phyloP scores from a whole-genome alignment of 2,888 invertebrate species.

The Augiades crinisus region DNA sequence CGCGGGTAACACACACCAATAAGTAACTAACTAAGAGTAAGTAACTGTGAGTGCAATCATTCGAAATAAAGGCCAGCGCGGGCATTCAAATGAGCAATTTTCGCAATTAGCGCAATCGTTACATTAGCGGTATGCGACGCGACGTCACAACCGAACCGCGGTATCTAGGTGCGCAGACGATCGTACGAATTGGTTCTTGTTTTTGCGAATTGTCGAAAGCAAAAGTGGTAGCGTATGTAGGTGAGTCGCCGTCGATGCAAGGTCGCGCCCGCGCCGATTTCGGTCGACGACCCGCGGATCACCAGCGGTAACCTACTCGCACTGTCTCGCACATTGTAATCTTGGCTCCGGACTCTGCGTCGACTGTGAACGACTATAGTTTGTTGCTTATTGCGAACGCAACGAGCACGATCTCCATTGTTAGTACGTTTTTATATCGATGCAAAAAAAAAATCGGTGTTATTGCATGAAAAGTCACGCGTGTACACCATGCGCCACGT shows the following conservation, averaged over 20 bases:
- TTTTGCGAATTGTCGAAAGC: slow-evolving; percentile 78
- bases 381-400: slow-evolving; percentile 14
- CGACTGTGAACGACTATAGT: slow-evolving; percentile 22
- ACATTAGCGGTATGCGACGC: neutral
- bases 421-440: neutral
- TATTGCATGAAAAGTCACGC: too few species aligned
- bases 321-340: slow-evolving; percentile 33
- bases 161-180: slow-evolving; percentile 12
- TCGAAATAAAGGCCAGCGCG: too few species aligned
- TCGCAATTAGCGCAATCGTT: neutral
- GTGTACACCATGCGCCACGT: too few species aligned
- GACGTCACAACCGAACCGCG: neutral
- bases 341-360: slow-evolving; percentile 31
- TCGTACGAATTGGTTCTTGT: slow-evolving; percentile 29
- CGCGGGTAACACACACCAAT: too few species aligned
- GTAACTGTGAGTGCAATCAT: too few species aligned
- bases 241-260: slow-evolving; percentile 71
- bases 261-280: slow-evolving; percentile 79
- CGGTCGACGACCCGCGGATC: slow-evolving; percentile 66
- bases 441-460: too few species aligned
- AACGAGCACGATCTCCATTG: slow-evolving; percentile 7
- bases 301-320: slow-evolving; percentile 1
- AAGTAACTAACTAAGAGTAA: too few species aligned
- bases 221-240: slow-evolving; percentile 79
- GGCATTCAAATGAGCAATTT: too few species aligned